Evolutionary conservation across 2,113 vertebrate genomes (phyloP), one percentile per base, ranked within the genome.

Genomic region (Trochalopteron elliotii): DNA sequence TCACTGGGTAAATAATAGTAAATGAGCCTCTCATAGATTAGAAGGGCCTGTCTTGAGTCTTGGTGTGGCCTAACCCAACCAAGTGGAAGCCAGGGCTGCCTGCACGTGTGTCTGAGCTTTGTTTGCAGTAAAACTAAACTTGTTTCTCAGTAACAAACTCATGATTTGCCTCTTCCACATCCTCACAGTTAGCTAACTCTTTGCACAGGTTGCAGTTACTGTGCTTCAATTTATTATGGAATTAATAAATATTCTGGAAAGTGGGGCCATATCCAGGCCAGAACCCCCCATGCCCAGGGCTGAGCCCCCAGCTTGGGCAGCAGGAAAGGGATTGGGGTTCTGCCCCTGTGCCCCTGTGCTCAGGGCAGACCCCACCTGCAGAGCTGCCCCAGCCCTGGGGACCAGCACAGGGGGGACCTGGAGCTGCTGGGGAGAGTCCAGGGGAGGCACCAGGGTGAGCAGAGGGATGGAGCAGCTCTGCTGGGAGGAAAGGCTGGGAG

Each of bases 261-360:
- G 27, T 56, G 18, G 40, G n/a, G 28, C 53, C 12, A 11, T 69
- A 27, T 49, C 10, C 40, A 76, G 8, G 17, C 9, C 63, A 22
- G 69, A 40, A 3, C 22, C 47, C 16, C 9, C 2, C 0, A 0
- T 10, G 5, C 8, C 45, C 61, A 5, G 69, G 47, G 61, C 69
- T 75, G 53, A 59, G 24, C 24, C 68, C n/a, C n/a, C 59, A 65
- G 77, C 0, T 0, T 35, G 42, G 57, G 42, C 3, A 5, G 42
- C 37, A 74, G 59, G 27, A 0, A 0, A 21, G 30, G 60, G 60
- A 70, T 24, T 23, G 60, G 60, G 44, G 11, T 57, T 56, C 4
- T 64, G 30, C 20, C 40, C 33, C 74, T 70, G 0, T 77, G 71
- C 53, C 27, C 60, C 16, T 69, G 67, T 9, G 5, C 64, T 39